Conservation (phyloP, 2,888 invertebrate genomes). For the Pteria penguin region DNA sequence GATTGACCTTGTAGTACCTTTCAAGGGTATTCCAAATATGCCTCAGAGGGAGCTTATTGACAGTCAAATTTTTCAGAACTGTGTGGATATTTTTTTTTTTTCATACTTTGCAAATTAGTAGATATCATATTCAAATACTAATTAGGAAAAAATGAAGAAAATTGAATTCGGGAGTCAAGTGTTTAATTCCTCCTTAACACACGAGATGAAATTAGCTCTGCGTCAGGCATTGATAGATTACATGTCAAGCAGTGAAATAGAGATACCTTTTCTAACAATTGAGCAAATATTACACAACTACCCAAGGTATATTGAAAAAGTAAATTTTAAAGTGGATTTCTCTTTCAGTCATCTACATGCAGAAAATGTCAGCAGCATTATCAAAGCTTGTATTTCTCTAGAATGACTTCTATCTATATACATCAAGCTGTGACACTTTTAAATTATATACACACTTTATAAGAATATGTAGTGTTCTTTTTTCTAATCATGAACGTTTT, state of each 20-base stretch:
- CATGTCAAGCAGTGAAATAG: background rate
- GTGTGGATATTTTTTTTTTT: too few relatives aligned
- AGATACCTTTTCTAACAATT: background rate
- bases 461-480: too few relatives aligned
- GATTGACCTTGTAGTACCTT: too few relatives aligned
- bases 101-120: too few relatives aligned
- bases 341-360: background rate
- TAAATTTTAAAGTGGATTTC: background rate
- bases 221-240: background rate
- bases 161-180: too few relatives aligned
- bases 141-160: too few relatives aligned
- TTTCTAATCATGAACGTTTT: too few relatives aligned
- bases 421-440: background rate
- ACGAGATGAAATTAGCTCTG: background rate
- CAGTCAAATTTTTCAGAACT: too few relatives aligned
- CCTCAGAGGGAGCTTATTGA: too few relatives aligned
- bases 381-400: background rate
- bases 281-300: constrained; percentile 2
- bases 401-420: background rate
- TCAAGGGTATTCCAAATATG: too few relatives aligned
- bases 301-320: constrained; percentile 1
- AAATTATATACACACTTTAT: background rate
- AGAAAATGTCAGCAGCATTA: background rate
- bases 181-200: too few relatives aligned
- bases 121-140: too few relatives aligned